Evolutionary conservation across 37 sponge, comb jelly and placozoan species (phyloP).

Genomic region (Halichondria panicea): DNA sequence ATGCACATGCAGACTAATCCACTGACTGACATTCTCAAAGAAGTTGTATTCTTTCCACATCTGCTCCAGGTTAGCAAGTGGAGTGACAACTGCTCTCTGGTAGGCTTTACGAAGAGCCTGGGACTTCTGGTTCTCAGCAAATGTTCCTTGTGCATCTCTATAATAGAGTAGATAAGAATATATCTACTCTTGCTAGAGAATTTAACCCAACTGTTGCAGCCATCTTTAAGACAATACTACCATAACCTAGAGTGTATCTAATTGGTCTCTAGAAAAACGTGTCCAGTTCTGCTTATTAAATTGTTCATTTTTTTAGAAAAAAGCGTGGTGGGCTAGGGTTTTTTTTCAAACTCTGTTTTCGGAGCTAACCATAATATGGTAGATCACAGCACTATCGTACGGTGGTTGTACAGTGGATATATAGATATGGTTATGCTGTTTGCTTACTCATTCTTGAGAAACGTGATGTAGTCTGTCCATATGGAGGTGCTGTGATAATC

Average conservation of each 20-base stretch:
- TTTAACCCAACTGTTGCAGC: neutral
- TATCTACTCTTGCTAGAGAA: neutral
- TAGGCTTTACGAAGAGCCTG: conserved; percentile 74
- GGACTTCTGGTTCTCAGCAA: conserved; percentile 92
- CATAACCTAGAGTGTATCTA: neutral
- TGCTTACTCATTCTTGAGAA: conserved; percentile 82
- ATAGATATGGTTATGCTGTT: too few relatives aligned
- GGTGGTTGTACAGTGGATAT: too few relatives aligned
- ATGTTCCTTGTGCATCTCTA: conserved; percentile 74
- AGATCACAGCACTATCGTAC: too few relatives aligned
- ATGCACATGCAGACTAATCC: conserved; percentile 1
- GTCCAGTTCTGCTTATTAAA: too few relatives aligned
- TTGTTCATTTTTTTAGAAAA: neutral
- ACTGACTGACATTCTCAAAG: conserved; percentile 65
- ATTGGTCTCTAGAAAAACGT: too few relatives aligned
- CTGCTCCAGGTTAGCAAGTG: conserved; percentile 76
- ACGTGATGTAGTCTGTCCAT: conserved; percentile 90
- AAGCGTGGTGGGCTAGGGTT: too few relatives aligned
- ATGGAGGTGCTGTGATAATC: conserved; percentile 84
- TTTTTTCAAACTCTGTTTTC: too few relatives aligned
- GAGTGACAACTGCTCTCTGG: conserved; percentile 77
- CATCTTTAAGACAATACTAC: neutral
- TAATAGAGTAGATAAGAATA: conserved; percentile 6
- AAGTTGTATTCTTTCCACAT: conserved; percentile 91
- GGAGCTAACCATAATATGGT: too few relatives aligned